Evolutionary conservation across 1,140 invertebrate genomes (phyloP), one percentile per base, ranked within the genome.

Genomic region (Teleopsis dalmanni): DNA sequence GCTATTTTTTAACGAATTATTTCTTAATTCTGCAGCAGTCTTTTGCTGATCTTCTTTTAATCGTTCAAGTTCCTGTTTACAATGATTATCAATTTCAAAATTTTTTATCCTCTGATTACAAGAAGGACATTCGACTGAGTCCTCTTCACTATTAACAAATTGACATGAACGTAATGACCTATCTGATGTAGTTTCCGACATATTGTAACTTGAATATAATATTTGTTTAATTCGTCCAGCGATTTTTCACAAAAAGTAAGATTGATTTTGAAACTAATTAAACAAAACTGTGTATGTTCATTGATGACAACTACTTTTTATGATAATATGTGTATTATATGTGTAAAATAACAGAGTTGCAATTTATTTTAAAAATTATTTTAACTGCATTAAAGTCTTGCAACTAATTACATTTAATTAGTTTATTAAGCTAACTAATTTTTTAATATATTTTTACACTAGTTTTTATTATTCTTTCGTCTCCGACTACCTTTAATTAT

Each of bases 71-170:
- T 91, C 88, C 42, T 82, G 74, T 10, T 78, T 73, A 49, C 87
- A 82, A 65, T 91, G 88, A 34, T 80, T 73, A 55, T 88, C 84
- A 22, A 88, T 65, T 64, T 91, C 87, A 19, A 81, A 78, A 4
- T 78, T 73, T 50, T 85, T 75, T 25, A 91, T 74, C 19, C 85
- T 86, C 10, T 84, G 75, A 41, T 87, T 82, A 74, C 88, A 91
- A 7, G 86, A 82, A 13, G 88, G 87, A 71, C 88, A 91, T 14
- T 52, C 34, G 19, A 65, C 55, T 14, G 64, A 59, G 36, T 62
- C 80, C 35, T 66, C 49, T 19, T 7, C 42, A 3, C n/a, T 13
- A 26, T 7, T 25, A 36, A 33, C 23, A 23, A 34, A 22, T 5
- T 10, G 18, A 4, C 14, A 48, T 33, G 35, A n/a, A 33, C 22